Percentiles rank a stretch among this genome's conserved stretches.
Evolutionary conservation across 2,888 invertebrate species (phyloP).

Genomic region (Ditylenchus weischeri): DNA sequence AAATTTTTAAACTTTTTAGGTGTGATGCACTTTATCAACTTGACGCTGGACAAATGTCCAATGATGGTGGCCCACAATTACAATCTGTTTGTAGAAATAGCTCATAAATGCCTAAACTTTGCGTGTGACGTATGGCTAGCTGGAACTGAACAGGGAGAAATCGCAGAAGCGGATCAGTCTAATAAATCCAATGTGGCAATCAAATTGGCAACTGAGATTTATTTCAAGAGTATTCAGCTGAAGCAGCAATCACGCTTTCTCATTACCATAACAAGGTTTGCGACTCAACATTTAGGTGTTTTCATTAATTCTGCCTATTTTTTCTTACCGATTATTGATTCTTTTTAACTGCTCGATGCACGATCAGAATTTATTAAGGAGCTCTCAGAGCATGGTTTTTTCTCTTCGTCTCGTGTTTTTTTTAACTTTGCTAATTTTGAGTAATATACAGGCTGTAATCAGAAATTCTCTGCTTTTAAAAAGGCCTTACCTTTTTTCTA

Average conservation of each 20-base stretch:
- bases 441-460: too few relatives aligned
- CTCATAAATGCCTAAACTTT: not conserved
- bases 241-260: constrained; percentile 2
- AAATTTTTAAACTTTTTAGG: too few relatives aligned
- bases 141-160: not conserved
- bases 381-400: too few relatives aligned
- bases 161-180: not conserved
- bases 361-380: too few relatives aligned
- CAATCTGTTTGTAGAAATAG: constrained; percentile 1
- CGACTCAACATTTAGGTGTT: too few relatives aligned
- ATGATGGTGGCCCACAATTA: not conserved
- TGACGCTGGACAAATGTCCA: not conserved
- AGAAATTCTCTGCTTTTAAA: too few relatives aligned
- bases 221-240: not conserved
- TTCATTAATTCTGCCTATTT: too few relatives aligned
- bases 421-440: too few relatives aligned
- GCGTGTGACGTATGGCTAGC: not conserved
- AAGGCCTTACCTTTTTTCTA: too few relatives aligned
- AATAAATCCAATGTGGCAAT: not conserved
- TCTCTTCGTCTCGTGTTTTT: too few relatives aligned
- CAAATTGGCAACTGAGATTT: constrained; percentile 1
- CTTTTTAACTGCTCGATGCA: too few relatives aligned
- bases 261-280: not conserved
- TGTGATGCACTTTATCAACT: constrained; percentile 3
- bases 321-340: too few relatives aligned